Base-by-base conservation (phyloP, 2,797 vertebrate species). In the Cuculus canorus region DNA sequence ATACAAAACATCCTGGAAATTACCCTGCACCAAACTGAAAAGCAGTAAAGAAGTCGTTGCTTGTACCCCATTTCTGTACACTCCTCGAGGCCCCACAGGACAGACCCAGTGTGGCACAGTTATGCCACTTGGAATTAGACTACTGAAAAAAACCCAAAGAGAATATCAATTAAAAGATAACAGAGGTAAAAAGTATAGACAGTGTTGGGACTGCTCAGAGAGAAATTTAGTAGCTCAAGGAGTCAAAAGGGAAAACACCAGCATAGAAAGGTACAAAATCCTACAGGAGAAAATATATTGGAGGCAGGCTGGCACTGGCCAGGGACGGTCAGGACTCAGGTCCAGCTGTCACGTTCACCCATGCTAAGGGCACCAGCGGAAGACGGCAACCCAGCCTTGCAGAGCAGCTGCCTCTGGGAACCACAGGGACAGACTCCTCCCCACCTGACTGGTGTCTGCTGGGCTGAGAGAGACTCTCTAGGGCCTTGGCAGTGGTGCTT, bases 401-500 rank as follows among this genome's bases (percentile, higher is more conserved):
- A 0, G 0, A 83, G 37, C 2, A 70, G 33, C 17, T 6, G 15
- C 25, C 41, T 6, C 23, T 43, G 68, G 21, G 21, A 87, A 27
- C 6, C 5, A 1, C 11, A 15, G 13, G 4, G 7, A 10, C 10
- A 1, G 30, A 39, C 30, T 39, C 14, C 63, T 60, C 21, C 43
- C 22, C 25, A 28, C 12, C 17, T 5, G 4, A 37, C 17, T 28
- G 14, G 24, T 14, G 8, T 23, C 57, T 79, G 24, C 41, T 45
- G 21, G 54, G 45, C 4, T 45, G 81, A 22, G 9, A 2, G 17
- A 78, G 47, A 39, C 5, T 56, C 9, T 43, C 0, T 7, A 11
- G 23, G 12, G 16, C 7, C 6, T 71, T 5, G 0, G 2, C 9
- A 3, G 13, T 7, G 4, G 3, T 48, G 17, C 15, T 43, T 53